These are phyloP conservation scores for Ptychobarbus kaznakovi DNA, from an alignment of 2,797 vertebrate species.

Conservation along the genomic window DNA sequence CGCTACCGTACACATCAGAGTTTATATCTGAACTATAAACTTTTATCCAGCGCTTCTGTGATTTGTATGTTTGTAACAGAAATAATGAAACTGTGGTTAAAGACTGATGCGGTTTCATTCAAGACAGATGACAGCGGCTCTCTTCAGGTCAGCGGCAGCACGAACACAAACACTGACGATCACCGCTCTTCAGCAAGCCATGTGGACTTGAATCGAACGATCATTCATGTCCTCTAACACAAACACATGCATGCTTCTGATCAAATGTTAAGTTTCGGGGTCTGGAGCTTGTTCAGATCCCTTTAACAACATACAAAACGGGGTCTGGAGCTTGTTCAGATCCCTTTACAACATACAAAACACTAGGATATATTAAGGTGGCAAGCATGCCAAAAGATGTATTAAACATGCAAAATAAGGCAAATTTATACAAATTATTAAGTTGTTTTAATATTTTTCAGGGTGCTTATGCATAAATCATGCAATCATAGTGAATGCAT, in stretches of 20 bases:
- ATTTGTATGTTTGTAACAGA: too few species aligned
- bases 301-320: background rate
- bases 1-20: too few species aligned
- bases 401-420: constrained; percentile 42
- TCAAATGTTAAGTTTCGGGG: background rate
- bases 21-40: too few species aligned
- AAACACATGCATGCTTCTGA: background rate
- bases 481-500: constrained; percentile 82
- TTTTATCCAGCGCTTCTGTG: too few species aligned
- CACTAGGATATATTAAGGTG: constrained; percentile 17
- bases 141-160: too few species aligned
- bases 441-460: constrained; percentile 67
- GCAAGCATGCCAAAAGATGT: background rate
- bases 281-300: background rate
- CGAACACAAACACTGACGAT: too few species aligned
- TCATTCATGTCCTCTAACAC: too few species aligned
- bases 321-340: background rate
- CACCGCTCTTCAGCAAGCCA: too few species aligned
- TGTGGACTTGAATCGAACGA: too few species aligned
- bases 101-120: too few species aligned
- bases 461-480: constrained; percentile 81
- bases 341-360: background rate
- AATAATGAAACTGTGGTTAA: background rate
- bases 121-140: too few species aligned
- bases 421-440: constrained; percentile 60